Evolutionary conservation across 92 coral and sea anemone genomes (phyloP).

Genomic region (Palythoa heliodiscus): DNA sequence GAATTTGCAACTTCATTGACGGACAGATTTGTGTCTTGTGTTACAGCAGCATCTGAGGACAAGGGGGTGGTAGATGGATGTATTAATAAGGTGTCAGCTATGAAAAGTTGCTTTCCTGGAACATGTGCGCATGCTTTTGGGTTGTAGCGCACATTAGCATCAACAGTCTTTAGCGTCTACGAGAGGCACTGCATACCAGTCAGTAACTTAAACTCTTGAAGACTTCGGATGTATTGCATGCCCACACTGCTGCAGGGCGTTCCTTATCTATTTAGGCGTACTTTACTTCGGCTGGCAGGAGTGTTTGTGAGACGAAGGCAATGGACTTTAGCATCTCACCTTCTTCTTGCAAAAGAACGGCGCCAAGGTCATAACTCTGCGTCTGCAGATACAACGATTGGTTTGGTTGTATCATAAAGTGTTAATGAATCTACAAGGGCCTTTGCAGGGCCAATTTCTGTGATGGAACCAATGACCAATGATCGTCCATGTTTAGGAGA

Average conservation of each 20-base stretch:
- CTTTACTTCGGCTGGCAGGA: slow-evolving; percentile 39
- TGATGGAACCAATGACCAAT: slow-evolving; percentile 49
- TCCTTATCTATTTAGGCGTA: no score
- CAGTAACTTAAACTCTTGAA: slow-evolving; percentile 51
- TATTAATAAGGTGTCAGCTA: slow-evolving; percentile 63
- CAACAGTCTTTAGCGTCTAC: slow-evolving; percentile 61
- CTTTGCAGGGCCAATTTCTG: neutral
- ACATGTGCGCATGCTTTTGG: slow-evolving; percentile 45
- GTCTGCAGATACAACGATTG: slow-evolving; percentile 49
- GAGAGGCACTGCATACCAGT: slow-evolving; percentile 49
- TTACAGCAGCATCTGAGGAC: neutral
- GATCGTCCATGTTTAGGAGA: slow-evolving; percentile 31
- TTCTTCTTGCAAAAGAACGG: slow-evolving; percentile 48
- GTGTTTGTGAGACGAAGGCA: slow-evolving; percentile 41
- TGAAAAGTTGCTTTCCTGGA: slow-evolving; percentile 59
- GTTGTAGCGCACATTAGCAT: slow-evolving; percentile 67
- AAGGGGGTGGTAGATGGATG: slow-evolving; percentile 26
- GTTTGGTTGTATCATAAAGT: slow-evolving; percentile 19
- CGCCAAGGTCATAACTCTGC: slow-evolving; percentile 58
- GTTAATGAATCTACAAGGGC: slow-evolving; percentile 2
- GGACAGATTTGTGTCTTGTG: neutral
- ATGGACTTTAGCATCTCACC: slow-evolving; percentile 31
- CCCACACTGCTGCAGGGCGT: slow-evolving; percentile 71
- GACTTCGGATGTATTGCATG: slow-evolving; percentile 69
- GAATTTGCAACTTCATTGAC: neutral